A percentile compares a stretch with the other conserved stretches of the same genome.
These are phyloP conservation scores for Coenonympha glycerion DNA, from an alignment of 2,888 invertebrate species.

Conservation along the genomic window DNA sequence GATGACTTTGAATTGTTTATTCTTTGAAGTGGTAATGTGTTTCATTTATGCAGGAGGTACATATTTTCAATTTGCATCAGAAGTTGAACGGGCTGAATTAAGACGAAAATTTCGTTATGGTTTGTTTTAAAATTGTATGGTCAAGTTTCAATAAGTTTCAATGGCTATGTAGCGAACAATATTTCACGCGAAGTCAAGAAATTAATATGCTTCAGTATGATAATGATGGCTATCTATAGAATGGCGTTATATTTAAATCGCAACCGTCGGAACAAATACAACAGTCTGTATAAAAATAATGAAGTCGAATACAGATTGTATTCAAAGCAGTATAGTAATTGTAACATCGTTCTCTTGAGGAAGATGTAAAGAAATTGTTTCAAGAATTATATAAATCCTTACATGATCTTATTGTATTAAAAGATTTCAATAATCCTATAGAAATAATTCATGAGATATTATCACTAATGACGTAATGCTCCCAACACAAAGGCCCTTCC, in stretches of 20 bases:
- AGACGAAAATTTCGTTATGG: background rate
- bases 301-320: no score
- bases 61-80: background rate
- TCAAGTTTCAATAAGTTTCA: background rate
- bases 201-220: no score
- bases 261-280: no score
- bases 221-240: no score
- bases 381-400: no score
- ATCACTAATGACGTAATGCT: background rate
- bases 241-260: no score
- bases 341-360: background rate
- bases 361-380: background rate
- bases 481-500: conserved; percentile 12
- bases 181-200: background rate
- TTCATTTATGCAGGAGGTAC: background rate
- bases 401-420: no score
- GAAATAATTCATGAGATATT: no score
- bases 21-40: conserved; percentile 11
- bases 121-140: background rate
- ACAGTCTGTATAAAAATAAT: no score
- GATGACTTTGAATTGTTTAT: conserved; percentile 14
- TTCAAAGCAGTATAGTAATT: background rate
- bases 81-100: background rate
- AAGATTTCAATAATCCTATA: no score
- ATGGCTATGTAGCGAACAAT: no score